These are phyloP conservation scores for Andrena dorsata DNA, from an alignment of 2,888 invertebrate species.

Conservation along the genomic window DNA sequence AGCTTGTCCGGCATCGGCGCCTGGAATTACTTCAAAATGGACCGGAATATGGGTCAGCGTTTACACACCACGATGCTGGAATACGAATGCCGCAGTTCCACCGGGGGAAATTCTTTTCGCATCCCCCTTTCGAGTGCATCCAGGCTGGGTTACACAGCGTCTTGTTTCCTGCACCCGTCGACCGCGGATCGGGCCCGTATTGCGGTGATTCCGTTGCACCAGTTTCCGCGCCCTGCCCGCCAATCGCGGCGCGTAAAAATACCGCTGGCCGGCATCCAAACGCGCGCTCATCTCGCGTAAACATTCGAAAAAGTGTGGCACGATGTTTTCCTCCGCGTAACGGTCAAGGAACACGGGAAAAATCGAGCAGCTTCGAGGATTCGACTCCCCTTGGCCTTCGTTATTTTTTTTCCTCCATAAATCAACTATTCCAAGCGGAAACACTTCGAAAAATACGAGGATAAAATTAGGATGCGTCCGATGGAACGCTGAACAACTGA, in stretches of 20 bases:
- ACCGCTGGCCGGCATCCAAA: slow-evolving; percentile 74
- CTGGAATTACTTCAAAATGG: slow-evolving; percentile 23
- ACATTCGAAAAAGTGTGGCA: slow-evolving; percentile 69
- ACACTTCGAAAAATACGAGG: slow-evolving; percentile 14
- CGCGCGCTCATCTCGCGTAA: slow-evolving; percentile 71
- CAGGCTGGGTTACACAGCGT: neutral
- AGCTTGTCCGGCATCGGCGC: slow-evolving; percentile 3
- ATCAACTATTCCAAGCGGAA: slow-evolving; percentile 23
- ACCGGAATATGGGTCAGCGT: slow-evolving; percentile 56
- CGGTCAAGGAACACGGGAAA: slow-evolving; percentile 9
- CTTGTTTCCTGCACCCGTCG: slow-evolving; percentile 7
- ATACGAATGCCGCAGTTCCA: slow-evolving; percentile 33
- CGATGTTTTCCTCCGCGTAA: slow-evolving; percentile 25
- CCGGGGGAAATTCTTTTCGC: slow-evolving; percentile 21
- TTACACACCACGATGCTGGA: slow-evolving; percentile 23
- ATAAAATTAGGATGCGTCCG: slow-evolving; percentile 22
- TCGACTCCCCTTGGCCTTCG: neutral
- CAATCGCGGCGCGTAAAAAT: slow-evolving; percentile 72
- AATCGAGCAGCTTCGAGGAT: slow-evolving; percentile 8
- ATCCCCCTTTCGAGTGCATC: neutral
- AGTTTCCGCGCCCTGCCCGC: slow-evolving; percentile 48
- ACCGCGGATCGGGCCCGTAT: slow-evolving; percentile 46
- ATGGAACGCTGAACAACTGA: slow-evolving; percentile 1
- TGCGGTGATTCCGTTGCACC: slow-evolving; percentile 63
- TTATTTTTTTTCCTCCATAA: neutral